Percentiles rank a stretch among this genome's conserved stretches.
These are phyloP conservation scores for Heteromyza rotundicornis DNA, from an alignment of 2,888 invertebrate genomes.

Conservation along the genomic window DNA sequence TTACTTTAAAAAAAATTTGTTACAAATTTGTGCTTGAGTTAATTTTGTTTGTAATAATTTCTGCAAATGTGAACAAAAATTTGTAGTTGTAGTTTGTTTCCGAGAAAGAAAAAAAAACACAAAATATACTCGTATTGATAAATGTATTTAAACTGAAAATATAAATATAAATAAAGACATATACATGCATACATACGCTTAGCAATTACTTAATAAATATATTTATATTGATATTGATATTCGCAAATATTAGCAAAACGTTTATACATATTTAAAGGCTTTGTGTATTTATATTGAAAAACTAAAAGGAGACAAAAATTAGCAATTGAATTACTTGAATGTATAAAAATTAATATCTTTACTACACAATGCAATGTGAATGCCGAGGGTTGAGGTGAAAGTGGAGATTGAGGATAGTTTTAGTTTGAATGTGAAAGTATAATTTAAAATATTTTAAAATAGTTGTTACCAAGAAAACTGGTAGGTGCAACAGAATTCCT, in stretches of 20 bases:
- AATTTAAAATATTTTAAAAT: too few relatives aligned
- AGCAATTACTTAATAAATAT: background rate
- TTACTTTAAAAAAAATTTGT: background rate
- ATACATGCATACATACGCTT: too few relatives aligned
- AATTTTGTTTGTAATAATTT: background rate
- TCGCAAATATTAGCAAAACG: background rate
- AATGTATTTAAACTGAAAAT: background rate
- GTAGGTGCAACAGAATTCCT: too few relatives aligned
- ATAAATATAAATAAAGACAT: background rate
- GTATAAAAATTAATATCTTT: too few relatives aligned
- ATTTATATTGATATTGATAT: background rate
- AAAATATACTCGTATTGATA: too few relatives aligned
- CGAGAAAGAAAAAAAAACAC: slow-evolving; percentile 15
- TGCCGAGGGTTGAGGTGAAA: too few relatives aligned
- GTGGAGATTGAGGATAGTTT: too few relatives aligned
- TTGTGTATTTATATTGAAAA: background rate
- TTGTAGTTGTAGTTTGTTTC: background rate
- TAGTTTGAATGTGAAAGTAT: too few relatives aligned
- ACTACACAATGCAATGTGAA: too few relatives aligned
- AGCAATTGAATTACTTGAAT: too few relatives aligned
- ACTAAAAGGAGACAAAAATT: too few relatives aligned
- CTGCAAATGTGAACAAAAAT: background rate
- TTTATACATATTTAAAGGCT: background rate
- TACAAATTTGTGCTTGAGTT: background rate
- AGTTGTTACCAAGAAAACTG: too few relatives aligned